phyloP scores from a whole-genome alignment of 2,797 vertebrate species.

The Channallabes apus region DNA sequence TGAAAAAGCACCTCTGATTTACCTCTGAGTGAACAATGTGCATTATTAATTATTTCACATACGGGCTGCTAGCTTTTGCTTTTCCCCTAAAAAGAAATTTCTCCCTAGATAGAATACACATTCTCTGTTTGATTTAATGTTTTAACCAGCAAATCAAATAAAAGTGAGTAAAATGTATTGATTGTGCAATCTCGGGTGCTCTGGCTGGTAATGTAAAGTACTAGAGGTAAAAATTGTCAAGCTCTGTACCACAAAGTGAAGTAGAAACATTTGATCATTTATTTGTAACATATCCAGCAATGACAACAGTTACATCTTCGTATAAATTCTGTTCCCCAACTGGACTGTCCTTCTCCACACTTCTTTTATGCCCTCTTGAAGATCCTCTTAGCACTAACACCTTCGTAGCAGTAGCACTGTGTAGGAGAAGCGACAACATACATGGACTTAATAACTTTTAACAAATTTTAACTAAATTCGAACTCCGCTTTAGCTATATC shows the following conservation, averaged over 20 bases:
- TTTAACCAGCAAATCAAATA: neutral
- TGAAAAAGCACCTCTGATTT: neutral
- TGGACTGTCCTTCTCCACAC: neutral
- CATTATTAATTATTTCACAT: neutral
- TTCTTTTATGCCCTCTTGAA: constrained; percentile 81
- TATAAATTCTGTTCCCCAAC: constrained; percentile 1
- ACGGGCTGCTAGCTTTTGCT: neutral
- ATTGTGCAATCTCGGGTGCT: neutral
- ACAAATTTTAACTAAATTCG: neutral
- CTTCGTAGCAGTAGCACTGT: constrained; percentile 87
- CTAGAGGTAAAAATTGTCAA: neutral
- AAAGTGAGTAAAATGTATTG: neutral
- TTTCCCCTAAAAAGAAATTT: neutral
- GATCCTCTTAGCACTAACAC: constrained; percentile 86
- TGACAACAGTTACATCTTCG: neutral
- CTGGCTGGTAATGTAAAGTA: neutral
- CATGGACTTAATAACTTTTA: neutral
- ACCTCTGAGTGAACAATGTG: neutral
- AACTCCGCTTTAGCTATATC: neutral
- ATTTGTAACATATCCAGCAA: constrained; percentile 19
- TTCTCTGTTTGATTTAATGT: neutral
- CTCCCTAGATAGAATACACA: neutral
- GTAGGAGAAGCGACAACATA: constrained; percentile 26
- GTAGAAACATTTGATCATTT: constrained; percentile 22
- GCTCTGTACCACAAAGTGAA: neutral